Conservation (phyloP, 2,797 vertebrate genomes). For the Pipistrellus pipistrellus region DNA sequence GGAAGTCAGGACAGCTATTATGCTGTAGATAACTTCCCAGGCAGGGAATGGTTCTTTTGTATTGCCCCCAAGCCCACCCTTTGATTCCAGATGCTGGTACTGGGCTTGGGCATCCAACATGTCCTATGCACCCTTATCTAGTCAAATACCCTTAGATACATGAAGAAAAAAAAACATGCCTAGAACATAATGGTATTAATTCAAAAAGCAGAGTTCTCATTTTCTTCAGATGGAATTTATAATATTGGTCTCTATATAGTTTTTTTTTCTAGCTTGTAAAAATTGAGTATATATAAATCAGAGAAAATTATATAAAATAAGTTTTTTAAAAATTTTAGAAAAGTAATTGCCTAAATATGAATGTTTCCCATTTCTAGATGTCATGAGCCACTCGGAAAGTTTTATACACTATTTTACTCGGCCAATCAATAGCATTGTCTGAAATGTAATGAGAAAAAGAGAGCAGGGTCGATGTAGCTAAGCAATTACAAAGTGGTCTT, state of each 20-base stretch:
- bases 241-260: slow-evolving; percentile 5
- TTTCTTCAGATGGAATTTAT: slow-evolving; percentile 48
- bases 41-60: not conserved
- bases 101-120: not conserved
- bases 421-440: not conserved
- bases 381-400: slow-evolving; percentile 36
- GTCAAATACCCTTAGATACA: not conserved
- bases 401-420: slow-evolving; percentile 8
- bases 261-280: not conserved
- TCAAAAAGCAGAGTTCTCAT: slow-evolving; percentile 5
- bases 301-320: not conserved
- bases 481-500: slow-evolving; percentile 22
- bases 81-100: not conserved
- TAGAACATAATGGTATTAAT: not conserved
- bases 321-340: not conserved
- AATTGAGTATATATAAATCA: not conserved
- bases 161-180: not conserved
- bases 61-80: not conserved
- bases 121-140: not conserved
- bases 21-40: not conserved
- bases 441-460: slow-evolving; percentile 58
- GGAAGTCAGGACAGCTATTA: not conserved
- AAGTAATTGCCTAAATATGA: not conserved
- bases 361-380: slow-evolving; percentile 30
- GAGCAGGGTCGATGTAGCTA: not conserved